These are phyloP conservation scores for Enteromius treurensis DNA, from an alignment of 2,797 vertebrate species.

Conservation along the genomic window DNA sequence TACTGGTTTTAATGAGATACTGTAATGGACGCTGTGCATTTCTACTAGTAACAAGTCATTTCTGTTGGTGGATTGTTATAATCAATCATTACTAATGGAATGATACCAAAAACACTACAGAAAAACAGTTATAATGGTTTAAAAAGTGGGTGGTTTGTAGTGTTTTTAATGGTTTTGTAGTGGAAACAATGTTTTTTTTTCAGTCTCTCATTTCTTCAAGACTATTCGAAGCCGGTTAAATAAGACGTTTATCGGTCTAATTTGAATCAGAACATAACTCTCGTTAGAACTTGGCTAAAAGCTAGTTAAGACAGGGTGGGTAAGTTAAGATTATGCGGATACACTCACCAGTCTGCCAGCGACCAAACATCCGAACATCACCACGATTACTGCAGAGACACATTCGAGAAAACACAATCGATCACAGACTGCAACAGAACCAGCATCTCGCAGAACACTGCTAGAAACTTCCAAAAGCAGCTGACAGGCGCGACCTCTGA, in stretches of 20 bases:
- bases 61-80: too few species aligned
- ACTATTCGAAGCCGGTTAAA: not conserved
- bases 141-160: too few species aligned
- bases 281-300: not conserved
- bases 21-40: too few species aligned
- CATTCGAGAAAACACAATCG: not conserved
- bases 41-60: too few species aligned
- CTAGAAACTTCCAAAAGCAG: constrained; percentile 46
- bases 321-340: not conserved
- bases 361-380: constrained; percentile 81
- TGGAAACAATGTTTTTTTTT: too few species aligned
- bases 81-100: too few species aligned
- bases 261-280: not conserved
- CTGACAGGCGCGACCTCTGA: not conserved
- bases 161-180: too few species aligned
- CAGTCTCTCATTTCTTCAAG: not conserved
- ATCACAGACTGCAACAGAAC: not conserved
- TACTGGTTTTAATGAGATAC: too few species aligned
- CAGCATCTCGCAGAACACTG: not conserved
- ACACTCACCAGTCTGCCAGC: constrained; percentile 72
- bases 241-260: not conserved
- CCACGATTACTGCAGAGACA: not conserved
- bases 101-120: too few species aligned
- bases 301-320: not conserved
- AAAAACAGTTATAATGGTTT: too few species aligned